Evolutionary conservation across 2,888 invertebrate genomes (phyloP).

Genomic region (Azorinus chamasolen): DNA sequence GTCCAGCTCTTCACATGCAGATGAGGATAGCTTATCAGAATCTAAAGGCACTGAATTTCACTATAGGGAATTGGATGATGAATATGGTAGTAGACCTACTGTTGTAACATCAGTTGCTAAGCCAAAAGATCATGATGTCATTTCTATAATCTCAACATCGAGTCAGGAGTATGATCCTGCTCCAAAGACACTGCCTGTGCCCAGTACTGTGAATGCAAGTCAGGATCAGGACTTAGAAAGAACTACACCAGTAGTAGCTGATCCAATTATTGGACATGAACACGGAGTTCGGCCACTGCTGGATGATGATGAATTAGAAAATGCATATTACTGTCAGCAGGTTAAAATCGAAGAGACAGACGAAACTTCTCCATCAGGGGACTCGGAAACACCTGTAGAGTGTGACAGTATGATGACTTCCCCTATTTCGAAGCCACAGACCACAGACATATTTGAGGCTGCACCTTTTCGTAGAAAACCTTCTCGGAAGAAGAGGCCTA

Average conservation of each 20-base stretch:
- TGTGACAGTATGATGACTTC: constrained; percentile 42
- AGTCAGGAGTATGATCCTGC: constrained; percentile 67
- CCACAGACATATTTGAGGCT: constrained; percentile 82
- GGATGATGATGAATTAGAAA: constrained; percentile 91
- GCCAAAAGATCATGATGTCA: constrained; percentile 65
- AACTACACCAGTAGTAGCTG: constrained; percentile 59
- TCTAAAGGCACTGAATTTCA: constrained; percentile 76
- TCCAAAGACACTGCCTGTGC: constrained; percentile 47
- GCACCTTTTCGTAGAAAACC: constrained; percentile 83
- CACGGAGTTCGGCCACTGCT: constrained; percentile 92
- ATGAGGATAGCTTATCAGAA: constrained; percentile 85
- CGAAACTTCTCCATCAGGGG: constrained; percentile 8
- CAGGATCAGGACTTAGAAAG: constrained; percentile 42
- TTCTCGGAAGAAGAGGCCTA: constrained; percentile 68
- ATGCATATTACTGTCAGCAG: constrained; percentile 71
- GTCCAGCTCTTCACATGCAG: constrained; percentile 83
- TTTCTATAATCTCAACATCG: constrained; percentile 59
- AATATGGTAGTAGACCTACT: constrained; percentile 83
- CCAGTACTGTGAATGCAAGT: constrained; percentile 17
- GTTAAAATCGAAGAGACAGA: constrained; percentile 13
- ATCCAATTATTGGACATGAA: constrained; percentile 90
- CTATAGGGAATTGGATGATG: constrained; percentile 84
- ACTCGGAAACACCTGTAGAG: constrained; percentile 32
- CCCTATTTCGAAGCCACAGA: constrained; percentile 50
- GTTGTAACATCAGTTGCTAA: constrained; percentile 57